Evolutionary conservation across 2,113 vertebrate species (phyloP).

Genomic region (Sigmodon hispidus): DNA sequence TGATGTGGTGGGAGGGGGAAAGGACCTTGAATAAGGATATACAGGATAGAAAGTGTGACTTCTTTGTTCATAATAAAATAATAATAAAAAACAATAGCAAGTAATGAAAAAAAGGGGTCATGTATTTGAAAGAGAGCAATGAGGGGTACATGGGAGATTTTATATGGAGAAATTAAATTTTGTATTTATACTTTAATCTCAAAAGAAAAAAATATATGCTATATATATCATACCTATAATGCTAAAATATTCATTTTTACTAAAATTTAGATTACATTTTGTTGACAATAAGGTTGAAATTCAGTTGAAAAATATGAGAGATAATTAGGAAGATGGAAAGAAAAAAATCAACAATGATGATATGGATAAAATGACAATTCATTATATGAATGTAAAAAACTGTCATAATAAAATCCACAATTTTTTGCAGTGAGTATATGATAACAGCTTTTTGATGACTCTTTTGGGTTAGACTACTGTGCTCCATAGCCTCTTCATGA

Average conservation of each 20-base stretch:
- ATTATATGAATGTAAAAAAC: background rate
- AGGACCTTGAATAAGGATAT: too few species aligned
- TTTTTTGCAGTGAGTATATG: background rate
- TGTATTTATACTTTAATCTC: background rate
- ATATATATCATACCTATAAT: background rate
- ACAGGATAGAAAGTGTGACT: too few species aligned
- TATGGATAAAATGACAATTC: background rate
- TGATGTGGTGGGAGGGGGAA: too few species aligned
- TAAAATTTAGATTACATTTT: background rate
- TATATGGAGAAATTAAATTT: background rate
- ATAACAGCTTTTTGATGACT: background rate
- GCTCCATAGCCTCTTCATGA: background rate
- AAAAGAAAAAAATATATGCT: background rate
- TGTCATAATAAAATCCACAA: background rate
- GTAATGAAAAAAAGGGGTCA: background rate
- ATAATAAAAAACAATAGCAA: background rate
- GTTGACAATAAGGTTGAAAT: background rate
- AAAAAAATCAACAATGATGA: background rate
- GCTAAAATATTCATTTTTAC: background rate
- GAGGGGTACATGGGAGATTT: background rate
- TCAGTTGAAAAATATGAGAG: background rate
- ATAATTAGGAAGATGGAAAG: background rate
- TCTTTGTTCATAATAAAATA: too few species aligned
- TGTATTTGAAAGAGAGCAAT: background rate
- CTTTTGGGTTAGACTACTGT: constrained; percentile 5